Conservation (phyloP, 1,140 invertebrate species). For the Trichoplusia ni region DNA sequence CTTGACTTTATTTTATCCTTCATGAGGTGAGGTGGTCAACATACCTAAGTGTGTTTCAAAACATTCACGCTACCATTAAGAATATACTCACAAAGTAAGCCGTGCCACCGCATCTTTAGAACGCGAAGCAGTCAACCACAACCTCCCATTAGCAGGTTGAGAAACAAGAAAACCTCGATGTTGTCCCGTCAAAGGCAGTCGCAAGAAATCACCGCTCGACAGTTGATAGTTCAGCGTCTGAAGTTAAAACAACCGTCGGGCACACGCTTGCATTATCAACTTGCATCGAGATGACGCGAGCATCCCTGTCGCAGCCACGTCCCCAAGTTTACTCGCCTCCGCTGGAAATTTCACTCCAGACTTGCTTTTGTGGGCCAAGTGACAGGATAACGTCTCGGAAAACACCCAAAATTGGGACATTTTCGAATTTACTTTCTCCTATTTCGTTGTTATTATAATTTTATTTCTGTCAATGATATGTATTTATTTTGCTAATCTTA, state of each 20-base stretch:
- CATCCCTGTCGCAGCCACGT: conserved; percentile 71
- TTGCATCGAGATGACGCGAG: conserved; percentile 71
- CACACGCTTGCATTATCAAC: conserved; percentile 67
- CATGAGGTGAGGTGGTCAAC: too few species aligned
- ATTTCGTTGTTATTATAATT: too few species aligned
- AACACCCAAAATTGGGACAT: not conserved
- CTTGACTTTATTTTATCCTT: too few species aligned
- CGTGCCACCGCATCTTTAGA: too few species aligned
- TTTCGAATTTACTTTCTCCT: too few species aligned
- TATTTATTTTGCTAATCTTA: too few species aligned
- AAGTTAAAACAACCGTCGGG: conserved; percentile 34
- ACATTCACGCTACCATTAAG: too few species aligned
- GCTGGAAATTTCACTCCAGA: conserved; percentile 74
- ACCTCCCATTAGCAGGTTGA: too few species aligned
- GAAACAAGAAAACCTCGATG: not conserved
- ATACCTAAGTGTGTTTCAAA: too few species aligned
- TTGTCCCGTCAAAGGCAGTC: not conserved
- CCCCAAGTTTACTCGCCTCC: conserved; percentile 73
- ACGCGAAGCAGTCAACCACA: too few species aligned
- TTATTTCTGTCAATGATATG: too few species aligned
- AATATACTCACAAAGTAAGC: too few species aligned
- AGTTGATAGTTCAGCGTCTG: conserved; percentile 13
- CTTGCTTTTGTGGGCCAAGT: conserved; percentile 52
- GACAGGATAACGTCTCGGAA: conserved; percentile 4
- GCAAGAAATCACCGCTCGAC: conserved; percentile 21